Evolutionary conservation across 2,888 invertebrate genomes (phyloP).

Genomic region (Patella depressa): DNA sequence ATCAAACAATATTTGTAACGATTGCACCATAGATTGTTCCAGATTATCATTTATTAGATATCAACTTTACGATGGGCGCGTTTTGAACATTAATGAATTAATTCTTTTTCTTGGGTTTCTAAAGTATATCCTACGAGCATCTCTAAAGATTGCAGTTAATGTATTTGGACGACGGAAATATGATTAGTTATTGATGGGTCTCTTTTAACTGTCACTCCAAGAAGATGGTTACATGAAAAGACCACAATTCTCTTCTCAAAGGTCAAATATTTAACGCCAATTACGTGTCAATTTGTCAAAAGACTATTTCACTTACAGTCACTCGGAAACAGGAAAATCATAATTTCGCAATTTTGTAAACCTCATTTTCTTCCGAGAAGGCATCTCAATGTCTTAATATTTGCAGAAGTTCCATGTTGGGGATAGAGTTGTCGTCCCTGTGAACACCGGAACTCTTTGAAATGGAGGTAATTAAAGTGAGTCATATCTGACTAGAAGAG

Average conservation of each 20-base stretch:
- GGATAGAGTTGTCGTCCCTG: conserved; percentile 1
- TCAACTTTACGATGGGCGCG: too few species aligned
- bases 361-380: background rate
- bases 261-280: conserved; percentile 6
- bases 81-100: too few species aligned
- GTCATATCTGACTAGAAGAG: background rate
- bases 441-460: background rate
- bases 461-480: conserved; percentile 8
- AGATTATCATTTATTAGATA: too few species aligned
- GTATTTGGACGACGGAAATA: too few species aligned
- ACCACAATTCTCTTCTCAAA: conserved; percentile 1
- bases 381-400: background rate
- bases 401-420: background rate
- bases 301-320: background rate
- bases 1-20: too few species aligned
- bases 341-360: conserved; percentile 7
- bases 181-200: too few species aligned
- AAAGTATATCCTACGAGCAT: too few species aligned
- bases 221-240: background rate
- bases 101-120: too few species aligned
- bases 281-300: background rate
- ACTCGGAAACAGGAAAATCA: background rate
- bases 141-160: too few species aligned
- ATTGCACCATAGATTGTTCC: too few species aligned
- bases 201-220: too few species aligned